These are phyloP conservation scores for Drosophila sordidula DNA, from an alignment of 2,888 invertebrate species.

Conservation along the genomic window DNA sequence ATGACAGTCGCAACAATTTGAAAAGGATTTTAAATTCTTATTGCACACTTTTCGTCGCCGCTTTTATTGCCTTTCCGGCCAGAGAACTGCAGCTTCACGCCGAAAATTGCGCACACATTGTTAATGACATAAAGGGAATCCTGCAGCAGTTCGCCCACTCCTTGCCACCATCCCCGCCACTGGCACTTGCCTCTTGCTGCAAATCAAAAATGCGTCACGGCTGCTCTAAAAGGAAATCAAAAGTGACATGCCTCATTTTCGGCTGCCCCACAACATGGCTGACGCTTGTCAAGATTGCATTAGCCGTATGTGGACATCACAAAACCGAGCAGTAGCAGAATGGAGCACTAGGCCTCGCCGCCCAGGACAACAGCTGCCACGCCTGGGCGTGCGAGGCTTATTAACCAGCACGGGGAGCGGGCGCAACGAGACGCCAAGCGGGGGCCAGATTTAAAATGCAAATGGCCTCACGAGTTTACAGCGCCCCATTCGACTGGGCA, in stretches of 20 bases:
- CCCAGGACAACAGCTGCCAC: constrained; percentile 21
- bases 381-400: constrained; percentile 53
- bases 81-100: not conserved
- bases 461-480: constrained; percentile 55
- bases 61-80: not conserved
- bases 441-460: constrained; percentile 70
- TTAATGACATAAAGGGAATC: constrained; percentile 35
- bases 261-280: constrained; percentile 48
- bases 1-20: constrained; percentile 6
- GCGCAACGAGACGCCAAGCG: not conserved
- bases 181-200: constrained; percentile 22
- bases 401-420: constrained; percentile 40
- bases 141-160: too few species aligned
- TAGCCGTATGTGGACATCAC: constrained; percentile 50
- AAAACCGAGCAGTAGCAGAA: too few species aligned
- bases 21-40: constrained; percentile 3
- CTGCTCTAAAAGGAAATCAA: constrained; percentile 70
- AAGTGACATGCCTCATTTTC: constrained; percentile 79
- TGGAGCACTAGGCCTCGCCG: too few species aligned
- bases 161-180: not conserved
- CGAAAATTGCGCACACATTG: constrained; percentile 35
- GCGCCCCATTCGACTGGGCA: not conserved
- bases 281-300: constrained; percentile 77
- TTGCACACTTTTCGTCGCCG: not conserved
- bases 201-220: constrained; percentile 37